A percentile compares a stretch with the other conserved stretches of the same genome.
Conservation (phyloP, 1,140 invertebrate species). For the Brachionus sp. region DNA sequence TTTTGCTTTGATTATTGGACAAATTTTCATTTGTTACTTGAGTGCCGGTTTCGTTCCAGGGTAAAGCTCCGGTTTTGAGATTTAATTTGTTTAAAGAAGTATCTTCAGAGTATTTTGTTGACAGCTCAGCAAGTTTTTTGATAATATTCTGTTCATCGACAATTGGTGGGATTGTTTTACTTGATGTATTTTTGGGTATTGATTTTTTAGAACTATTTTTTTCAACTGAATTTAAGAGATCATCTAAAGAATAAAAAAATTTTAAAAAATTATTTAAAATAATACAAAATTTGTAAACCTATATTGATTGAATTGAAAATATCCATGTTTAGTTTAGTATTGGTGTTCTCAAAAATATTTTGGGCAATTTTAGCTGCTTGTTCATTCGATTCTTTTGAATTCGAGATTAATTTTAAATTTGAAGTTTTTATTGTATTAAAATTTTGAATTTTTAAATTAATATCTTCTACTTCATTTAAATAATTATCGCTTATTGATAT, state of each 20-base stretch:
- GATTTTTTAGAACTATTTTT: not conserved
- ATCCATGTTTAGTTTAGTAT: slow-evolving; percentile 17
- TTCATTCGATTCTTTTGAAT: slow-evolving; percentile 1
- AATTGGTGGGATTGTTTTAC: not conserved
- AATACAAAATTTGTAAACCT: not conserved
- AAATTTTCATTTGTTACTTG: not conserved
- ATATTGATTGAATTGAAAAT: slow-evolving; percentile 26
- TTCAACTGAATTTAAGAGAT: not conserved
- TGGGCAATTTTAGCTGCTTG: not conserved
- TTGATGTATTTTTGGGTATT: not conserved
- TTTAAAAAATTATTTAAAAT: not conserved
- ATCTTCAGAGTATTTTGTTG: not conserved
- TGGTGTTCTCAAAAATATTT: slow-evolving; percentile 9
- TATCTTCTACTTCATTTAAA: not conserved
- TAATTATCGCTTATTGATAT: not conserved
- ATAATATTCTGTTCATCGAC: not conserved
- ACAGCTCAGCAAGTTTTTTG: slow-evolving; percentile 20
- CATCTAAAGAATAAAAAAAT: not conserved
- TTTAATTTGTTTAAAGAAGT: not conserved
- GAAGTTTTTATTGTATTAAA: slow-evolving; percentile 26
- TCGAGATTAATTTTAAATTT: not conserved
- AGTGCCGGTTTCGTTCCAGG: not conserved
- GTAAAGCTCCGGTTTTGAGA: not conserved
- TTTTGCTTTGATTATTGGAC: not conserved
- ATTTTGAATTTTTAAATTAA: not conserved